phyloP scores from a whole-genome alignment of 2,113 vertebrate species.

The Gallinago undulata region DNA sequence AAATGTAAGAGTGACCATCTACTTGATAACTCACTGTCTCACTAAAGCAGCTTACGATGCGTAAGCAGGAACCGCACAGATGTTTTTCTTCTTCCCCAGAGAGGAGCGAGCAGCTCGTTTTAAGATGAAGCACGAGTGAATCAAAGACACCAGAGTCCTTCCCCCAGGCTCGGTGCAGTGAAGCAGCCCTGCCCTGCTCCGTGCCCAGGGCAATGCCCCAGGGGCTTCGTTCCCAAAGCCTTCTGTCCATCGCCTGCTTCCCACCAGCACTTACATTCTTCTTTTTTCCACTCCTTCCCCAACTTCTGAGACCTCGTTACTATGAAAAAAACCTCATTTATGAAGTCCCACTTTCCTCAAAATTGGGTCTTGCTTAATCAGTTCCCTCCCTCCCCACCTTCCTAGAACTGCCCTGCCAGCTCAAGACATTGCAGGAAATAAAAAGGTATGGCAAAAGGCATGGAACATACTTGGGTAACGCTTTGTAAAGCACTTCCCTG shows the following conservation, averaged over 20 bases:
- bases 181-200: not conserved
- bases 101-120: not conserved
- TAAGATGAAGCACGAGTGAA: not conserved
- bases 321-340: not conserved
- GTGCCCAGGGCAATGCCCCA: not conserved
- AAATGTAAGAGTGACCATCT: not conserved
- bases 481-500: not conserved
- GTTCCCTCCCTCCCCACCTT: not conserved
- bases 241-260: not conserved
- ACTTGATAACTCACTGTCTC: not conserved
- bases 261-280: rapidly evolving
- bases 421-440: not conserved
- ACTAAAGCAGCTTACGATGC: not conserved
- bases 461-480: not conserved
- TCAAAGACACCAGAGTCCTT: not conserved
- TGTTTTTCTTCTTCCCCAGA: not conserved
- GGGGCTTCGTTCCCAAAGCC: not conserved
- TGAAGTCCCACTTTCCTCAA: not conserved
- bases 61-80: not conserved
- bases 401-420: not conserved
- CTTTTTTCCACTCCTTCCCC: not conserved
- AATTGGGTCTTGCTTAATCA: not conserved
- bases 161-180: not conserved
- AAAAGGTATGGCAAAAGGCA: not conserved
- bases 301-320: not conserved